Conservation (phyloP, 2,888 invertebrate species). For the Protonemura montana region DNA sequence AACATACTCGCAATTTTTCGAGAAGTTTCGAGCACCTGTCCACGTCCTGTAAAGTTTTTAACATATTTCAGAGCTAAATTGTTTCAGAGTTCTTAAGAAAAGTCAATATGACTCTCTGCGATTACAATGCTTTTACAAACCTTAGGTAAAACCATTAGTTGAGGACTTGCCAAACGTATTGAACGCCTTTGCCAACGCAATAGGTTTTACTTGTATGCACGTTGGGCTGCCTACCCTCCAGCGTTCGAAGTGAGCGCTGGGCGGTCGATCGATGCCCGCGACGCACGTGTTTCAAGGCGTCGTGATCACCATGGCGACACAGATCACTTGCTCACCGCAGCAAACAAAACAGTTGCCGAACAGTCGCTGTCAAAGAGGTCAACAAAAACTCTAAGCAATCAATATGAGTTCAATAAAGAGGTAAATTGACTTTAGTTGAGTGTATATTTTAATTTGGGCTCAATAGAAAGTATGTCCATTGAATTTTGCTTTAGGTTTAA, state of each 20-base stretch:
- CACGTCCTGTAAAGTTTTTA: no score
- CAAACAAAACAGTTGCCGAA: no score
- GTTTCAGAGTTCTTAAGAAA: no score
- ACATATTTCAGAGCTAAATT: no score
- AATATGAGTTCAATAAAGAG: not conserved
- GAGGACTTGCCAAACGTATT: no score
- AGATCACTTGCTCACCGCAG: not conserved
- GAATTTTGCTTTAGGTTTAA: not conserved
- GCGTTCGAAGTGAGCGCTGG: not conserved
- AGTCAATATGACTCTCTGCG: no score
- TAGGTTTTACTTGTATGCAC: no score
- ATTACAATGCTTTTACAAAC: no score
- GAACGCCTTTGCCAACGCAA: no score
- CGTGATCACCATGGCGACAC: not conserved
- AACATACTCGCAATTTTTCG: no score
- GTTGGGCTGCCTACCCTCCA: not conserved
- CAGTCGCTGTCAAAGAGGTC: not conserved
- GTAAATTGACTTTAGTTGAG: not conserved
- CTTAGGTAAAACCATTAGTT: no score
- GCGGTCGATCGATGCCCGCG: not conserved
- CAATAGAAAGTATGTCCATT: not conserved
- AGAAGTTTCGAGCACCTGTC: no score
- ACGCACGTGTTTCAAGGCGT: not conserved
- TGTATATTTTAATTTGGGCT: not conserved
- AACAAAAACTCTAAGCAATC: not conserved